A percentile compares a stretch with the other conserved stretches of the same genome.
These are phyloP conservation scores for Macaca nemestrina DNA, from an alignment of 2,113 vertebrate genomes.

Conservation along the genomic window DNA sequence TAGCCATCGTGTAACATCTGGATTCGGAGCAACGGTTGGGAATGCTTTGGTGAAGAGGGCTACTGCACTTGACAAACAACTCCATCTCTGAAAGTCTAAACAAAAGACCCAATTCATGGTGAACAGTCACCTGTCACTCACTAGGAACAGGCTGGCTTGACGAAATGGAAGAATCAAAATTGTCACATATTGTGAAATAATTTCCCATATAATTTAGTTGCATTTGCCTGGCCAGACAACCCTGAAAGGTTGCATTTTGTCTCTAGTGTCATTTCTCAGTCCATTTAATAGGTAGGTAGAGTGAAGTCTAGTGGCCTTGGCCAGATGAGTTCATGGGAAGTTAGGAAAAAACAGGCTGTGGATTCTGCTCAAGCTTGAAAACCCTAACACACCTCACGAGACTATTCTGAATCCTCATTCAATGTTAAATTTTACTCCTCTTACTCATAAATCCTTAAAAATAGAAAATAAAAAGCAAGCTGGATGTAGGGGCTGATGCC, in stretches of 20 bases:
- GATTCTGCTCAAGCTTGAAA: slow-evolving; percentile 13
- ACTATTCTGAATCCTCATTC: neutral
- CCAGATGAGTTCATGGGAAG: neutral
- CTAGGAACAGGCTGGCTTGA: slow-evolving; percentile 26
- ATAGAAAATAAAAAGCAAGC: neutral
- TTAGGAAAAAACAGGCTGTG: neutral
- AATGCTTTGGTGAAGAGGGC: slow-evolving; percentile 53
- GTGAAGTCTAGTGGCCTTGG: neutral
- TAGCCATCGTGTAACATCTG: neutral
- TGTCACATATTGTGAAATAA: slow-evolving; percentile 14
- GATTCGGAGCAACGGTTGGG: slow-evolving; percentile 25
- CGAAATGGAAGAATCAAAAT: slow-evolving; percentile 30
- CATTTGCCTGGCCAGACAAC: neutral
- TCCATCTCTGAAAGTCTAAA: slow-evolving; percentile 39
- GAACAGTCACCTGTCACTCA: slow-evolving; percentile 56
- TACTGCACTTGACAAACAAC: slow-evolving; percentile 50
- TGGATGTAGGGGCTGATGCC: too few species aligned
- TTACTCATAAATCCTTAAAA: neutral
- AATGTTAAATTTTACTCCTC: neutral
- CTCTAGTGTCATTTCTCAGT: neutral
- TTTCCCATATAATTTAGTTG: slow-evolving; percentile 28
- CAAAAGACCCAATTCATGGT: slow-evolving; percentile 31
- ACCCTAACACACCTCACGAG: neutral
- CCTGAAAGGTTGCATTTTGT: neutral
- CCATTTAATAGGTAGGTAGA: neutral